Evolutionary conservation across 1,140 invertebrate species (phyloP).

Genomic region (Magallana gigas): DNA sequence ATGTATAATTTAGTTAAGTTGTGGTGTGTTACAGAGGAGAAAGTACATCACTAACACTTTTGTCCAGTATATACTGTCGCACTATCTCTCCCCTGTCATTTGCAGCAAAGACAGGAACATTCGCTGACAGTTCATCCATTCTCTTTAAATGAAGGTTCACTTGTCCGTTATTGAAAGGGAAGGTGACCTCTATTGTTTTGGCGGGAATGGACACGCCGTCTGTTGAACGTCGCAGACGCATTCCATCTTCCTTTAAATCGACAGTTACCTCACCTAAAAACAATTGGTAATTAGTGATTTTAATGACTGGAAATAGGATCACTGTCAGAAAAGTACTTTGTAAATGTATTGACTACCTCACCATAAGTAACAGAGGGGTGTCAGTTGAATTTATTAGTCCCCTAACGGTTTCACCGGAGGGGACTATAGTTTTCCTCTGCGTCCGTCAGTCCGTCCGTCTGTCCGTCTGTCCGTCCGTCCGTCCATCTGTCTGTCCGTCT

Average conservation of each 20-base stretch:
- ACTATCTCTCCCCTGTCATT: background rate
- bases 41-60: background rate
- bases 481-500: too few species aligned
- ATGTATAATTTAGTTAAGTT: too few species aligned
- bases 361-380: background rate
- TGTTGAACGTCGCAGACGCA: background rate
- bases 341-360: background rate
- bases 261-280: background rate
- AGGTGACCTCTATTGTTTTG: background rate
- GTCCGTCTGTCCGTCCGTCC: too few species aligned
- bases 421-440: too few species aligned
- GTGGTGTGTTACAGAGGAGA: too few species aligned
- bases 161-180: background rate
- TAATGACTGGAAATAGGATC: background rate
- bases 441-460: too few species aligned
- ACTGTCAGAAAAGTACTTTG: background rate
- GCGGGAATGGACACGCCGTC: conserved; percentile 7
- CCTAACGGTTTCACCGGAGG: too few species aligned
- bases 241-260: background rate
- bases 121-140: background rate
- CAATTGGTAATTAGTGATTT: background rate
- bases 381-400: background rate
- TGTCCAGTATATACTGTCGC: conserved; percentile 9
- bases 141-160: conserved; percentile 14
- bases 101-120: background rate